Evolutionary conservation across 2,888 invertebrate species (phyloP), one percentile per base, ranked within the genome.

Genomic region (Lasioglossum oenotherae): DNA sequence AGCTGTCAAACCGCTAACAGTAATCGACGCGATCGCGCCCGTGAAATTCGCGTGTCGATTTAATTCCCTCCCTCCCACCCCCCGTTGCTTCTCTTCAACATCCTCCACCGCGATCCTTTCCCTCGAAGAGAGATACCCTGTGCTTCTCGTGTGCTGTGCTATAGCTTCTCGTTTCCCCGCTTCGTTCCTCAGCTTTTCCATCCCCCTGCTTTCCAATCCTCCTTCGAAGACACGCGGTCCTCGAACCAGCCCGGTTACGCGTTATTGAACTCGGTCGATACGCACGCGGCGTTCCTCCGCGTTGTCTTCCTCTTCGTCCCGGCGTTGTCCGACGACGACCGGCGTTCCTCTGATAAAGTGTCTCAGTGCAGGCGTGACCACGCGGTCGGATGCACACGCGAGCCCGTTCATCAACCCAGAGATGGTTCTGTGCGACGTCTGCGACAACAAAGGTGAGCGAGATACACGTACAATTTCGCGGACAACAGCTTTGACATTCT

Each of bases 341-440:
- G 41, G 35, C 79, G 72, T 79, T n/a, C 85, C 78, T 82, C 72
- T 84, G 84, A 82, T 83, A 79, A 82, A 86, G 84, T 86, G 77
- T 85, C 86, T 84, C 87, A 90, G 90, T 90, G 82, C 88, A 75
- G 85, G 87, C 86, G 89, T 84, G 86, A 86, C 79, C 89, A 87
- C 87, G 89, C 88, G 88, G 74, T 82, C 85, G 83, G 88, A 86
- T 87, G 88, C 87, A 87, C 87, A 73, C 79, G 88, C 84, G 41
- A 64, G 44, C 78, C 35, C 53, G n/a, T 79, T 69, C 38, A 71
- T 73, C 44, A 64, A 69, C 19, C 14, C 53, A 89, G 92, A 93
- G 86, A 94, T 94, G 94, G 94, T 94, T 67, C 91, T 94, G 78
- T 94, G 94, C 89, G 94, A 94, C 92, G 94, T 94, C 85, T 94